phyloP scores from a whole-genome alignment of 2,888 invertebrate species.

The Drosophila paracracens region DNA sequence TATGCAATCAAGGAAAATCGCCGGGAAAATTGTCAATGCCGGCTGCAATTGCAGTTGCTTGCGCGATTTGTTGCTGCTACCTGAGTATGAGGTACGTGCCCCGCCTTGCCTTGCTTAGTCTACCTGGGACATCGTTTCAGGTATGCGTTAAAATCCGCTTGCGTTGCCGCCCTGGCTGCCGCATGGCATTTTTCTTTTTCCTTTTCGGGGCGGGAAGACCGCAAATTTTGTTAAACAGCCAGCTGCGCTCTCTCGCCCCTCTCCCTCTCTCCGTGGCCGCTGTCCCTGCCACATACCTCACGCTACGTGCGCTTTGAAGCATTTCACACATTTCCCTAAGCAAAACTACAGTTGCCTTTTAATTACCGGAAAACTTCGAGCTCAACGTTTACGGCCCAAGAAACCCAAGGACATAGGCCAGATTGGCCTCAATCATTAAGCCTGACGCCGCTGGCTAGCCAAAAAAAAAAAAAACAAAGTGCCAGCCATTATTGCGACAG shows the following conservation, averaged over 20 bases:
- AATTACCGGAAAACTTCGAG: conserved; percentile 68
- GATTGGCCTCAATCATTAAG: conserved; percentile 44
- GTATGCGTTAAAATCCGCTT: conserved; percentile 62
- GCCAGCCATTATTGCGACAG: conserved; percentile 27
- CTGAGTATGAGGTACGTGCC: conserved; percentile 34
- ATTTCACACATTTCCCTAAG: conserved; percentile 62
- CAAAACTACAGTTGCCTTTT: conserved; percentile 27
- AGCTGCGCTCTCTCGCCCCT: conserved; percentile 50
- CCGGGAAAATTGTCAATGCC: conserved; percentile 39
- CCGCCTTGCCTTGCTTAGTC: conserved; percentile 10
- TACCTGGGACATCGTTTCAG: conserved; percentile 69
- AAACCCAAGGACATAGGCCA: conserved; percentile 51
- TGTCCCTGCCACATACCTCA: not conserved
- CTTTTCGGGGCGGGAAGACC: conserved; percentile 74
- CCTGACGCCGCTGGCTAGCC: conserved; percentile 32
- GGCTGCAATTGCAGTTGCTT: conserved; percentile 33
- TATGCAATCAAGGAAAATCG: conserved; percentile 10
- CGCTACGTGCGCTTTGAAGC: conserved; percentile 61
- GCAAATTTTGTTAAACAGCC: conserved; percentile 75
- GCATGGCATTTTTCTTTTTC: conserved; percentile 28
- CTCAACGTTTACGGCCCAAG: conserved; percentile 40
- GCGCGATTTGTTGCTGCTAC: conserved; percentile 36
- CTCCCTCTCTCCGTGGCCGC: not conserved
- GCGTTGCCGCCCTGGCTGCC: conserved; percentile 34
- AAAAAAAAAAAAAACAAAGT: conserved; percentile 1